A percentile compares a stretch with the other conserved stretches of the same genome.
Conservation (phyloP, 2,888 invertebrate genomes). For the Apeira syringaria region DNA sequence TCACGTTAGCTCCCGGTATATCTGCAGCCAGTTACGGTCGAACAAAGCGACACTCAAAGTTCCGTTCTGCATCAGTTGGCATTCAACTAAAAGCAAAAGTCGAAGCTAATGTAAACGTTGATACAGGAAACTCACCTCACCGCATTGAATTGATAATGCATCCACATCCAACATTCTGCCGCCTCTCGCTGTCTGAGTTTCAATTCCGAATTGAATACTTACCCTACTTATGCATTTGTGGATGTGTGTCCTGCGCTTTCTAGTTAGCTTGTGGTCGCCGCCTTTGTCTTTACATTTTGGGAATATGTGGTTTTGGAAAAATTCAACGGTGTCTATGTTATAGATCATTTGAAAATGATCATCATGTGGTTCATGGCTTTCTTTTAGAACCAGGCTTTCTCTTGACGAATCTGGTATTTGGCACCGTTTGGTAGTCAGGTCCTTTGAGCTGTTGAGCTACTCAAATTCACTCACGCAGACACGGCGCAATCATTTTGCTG, state of each 20-base stretch:
- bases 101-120: constrained; percentile 56
- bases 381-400: no score
- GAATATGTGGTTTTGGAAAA: no score
- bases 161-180: constrained; percentile 37
- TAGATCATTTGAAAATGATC: no score
- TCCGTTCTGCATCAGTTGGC: constrained; percentile 5
- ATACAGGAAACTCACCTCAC: constrained; percentile 50
- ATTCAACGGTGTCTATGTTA: no score
- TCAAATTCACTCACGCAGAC: no score
- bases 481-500: no score
- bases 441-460: no score
- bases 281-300: not conserved
- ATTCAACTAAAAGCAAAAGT: constrained; percentile 48
- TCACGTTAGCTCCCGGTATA: not conserved
- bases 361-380: no score
- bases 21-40: not conserved
- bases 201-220: constrained; percentile 20
- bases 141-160: constrained; percentile 56
- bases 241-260: constrained; percentile 3
- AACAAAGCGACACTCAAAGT: constrained; percentile 14
- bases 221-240: constrained; percentile 8
- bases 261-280: not conserved
- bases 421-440: no score
- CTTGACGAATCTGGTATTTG: no score
- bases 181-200: constrained; percentile 26